Base-by-base conservation (phyloP, 2,888 invertebrate genomes). In the Troglohyphantes excavatus region DNA sequence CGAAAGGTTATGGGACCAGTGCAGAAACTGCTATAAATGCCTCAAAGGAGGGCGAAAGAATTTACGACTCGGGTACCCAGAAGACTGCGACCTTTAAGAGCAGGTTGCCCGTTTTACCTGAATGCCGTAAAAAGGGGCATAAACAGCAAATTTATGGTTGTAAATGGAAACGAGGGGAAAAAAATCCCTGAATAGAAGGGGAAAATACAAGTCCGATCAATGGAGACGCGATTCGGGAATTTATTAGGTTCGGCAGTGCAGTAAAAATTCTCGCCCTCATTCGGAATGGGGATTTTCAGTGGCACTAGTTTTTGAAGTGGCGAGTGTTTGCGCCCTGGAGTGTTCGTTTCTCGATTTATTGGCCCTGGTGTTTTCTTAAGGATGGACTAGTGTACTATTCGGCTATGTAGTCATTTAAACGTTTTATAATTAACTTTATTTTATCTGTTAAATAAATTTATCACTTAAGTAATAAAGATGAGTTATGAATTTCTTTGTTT, bases 61-160 rank as follows among this genome's bases (percentile, higher is more conserved):
- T 85, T 85, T 85, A 85, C 76, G 85, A 85, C 13, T 68, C n/a
- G n/a, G 11, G 59, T 53, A 46, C 68, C 43, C 43, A 65, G 67
- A 26, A 76, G 68, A 85, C 67, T 68, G 33, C 68, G 68, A 27
- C 67, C 85, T 13, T 46, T 59, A 76, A 53, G 27, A 67, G 53
- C 68, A 17, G 43, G 75, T 73, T 75, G n/a, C 65, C 83, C 76
- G 76, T 68, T 76, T 76, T 85, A 76, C 85, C 85, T 85, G 76
- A 59, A 46, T 33, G 76, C 76, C 85, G 68, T 76, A 76, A 85
- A 82, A 85, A 76, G 59, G 53, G 43, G 63, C 85, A 85, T 85
- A 85, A 85, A 85, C 76, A 26, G 59, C 76, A 78, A 85, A 85
- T 85, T 85, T 85, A 85, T 85, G 85, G 68, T 76, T 85, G 76